Conservation (phyloP, 2,888 invertebrate species). For the Heliothis peltigera region DNA sequence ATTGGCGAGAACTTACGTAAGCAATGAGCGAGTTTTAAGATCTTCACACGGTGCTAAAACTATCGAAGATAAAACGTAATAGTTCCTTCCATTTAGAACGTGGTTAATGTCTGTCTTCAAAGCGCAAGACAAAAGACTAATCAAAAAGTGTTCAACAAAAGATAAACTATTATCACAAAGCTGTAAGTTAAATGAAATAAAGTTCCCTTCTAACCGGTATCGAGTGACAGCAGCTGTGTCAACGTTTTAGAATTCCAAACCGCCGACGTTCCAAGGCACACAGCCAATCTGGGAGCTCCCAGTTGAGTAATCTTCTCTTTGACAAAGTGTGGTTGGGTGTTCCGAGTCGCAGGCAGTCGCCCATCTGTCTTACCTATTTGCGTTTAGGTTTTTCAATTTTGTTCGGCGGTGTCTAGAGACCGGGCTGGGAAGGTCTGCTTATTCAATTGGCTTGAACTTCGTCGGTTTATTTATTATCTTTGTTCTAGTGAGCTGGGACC, state of each 20-base stretch:
- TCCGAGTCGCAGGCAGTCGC: slow-evolving; percentile 37
- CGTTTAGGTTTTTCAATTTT: slow-evolving; percentile 53
- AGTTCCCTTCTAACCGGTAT: slow-evolving; percentile 8
- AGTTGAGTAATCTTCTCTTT: slow-evolving; percentile 59
- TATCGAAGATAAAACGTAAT: neutral
- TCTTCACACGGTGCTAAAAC: neutral
- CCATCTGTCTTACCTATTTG: slow-evolving; percentile 55
- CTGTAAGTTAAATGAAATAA: slow-evolving; percentile 30
- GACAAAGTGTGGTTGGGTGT: slow-evolving; percentile 64
- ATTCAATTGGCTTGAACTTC: slow-evolving; percentile 38
- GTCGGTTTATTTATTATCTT: slow-evolving; percentile 30
- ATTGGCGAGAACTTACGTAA: slow-evolving; percentile 13
- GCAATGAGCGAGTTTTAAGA: slow-evolving; percentile 5
- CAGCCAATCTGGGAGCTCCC: slow-evolving; percentile 52
- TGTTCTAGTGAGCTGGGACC: slow-evolving; percentile 13
- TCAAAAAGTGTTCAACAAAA: slow-evolving; percentile 2
- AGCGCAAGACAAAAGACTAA: neutral
- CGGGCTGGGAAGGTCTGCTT: slow-evolving; percentile 21
- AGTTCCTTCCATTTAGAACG: neutral
- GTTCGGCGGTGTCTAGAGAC: slow-evolving; percentile 34
- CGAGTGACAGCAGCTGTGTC: slow-evolving; percentile 51
- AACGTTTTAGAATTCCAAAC: slow-evolving; percentile 48
- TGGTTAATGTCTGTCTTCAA: neutral
- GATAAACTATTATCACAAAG: slow-evolving; percentile 1
- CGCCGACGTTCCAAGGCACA: slow-evolving; percentile 39